These are phyloP conservation scores for Zenarchopterus dispar DNA, from an alignment of 2,797 vertebrate species.

Conservation along the genomic window DNA sequence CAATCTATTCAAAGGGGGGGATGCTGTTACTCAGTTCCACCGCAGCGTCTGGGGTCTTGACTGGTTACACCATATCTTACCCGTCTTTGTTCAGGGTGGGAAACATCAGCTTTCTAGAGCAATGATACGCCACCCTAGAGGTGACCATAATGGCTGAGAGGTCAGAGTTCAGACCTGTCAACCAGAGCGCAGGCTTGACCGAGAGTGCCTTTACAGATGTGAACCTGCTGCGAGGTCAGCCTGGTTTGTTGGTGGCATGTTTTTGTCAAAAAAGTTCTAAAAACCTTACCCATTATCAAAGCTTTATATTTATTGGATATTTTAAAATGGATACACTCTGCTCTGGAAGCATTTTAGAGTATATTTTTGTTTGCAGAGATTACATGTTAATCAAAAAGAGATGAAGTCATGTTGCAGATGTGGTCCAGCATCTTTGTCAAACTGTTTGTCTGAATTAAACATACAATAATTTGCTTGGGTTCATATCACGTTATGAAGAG, in stretches of 20 bases:
- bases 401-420: background rate
- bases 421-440: background rate
- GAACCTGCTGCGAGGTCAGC: slow-evolving; percentile 63
- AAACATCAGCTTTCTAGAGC: slow-evolving; percentile 67
- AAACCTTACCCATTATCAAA: background rate
- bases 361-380: slow-evolving; percentile 1
- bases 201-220: slow-evolving; percentile 64
- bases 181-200: slow-evolving; percentile 58
- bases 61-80: slow-evolving; percentile 55
- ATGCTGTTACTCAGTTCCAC: slow-evolving; percentile 51
- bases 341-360: slow-evolving; percentile 20
- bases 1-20: slow-evolving; percentile 57
- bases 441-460: no score
- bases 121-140: slow-evolving; percentile 55
- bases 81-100: slow-evolving; percentile 64
- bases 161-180: slow-evolving; percentile 79
- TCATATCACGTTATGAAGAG: no score
- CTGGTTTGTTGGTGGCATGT: slow-evolving; percentile 59
- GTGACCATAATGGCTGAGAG: slow-evolving; percentile 54
- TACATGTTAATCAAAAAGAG: slow-evolving; percentile 32
- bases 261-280: slow-evolving; percentile 4
- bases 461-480: no score
- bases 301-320: background rate
- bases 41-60: slow-evolving; percentile 63
- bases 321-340: slow-evolving; percentile 19